Evolutionary conservation across 1,140 invertebrate genomes (phyloP).

Genomic region (Zaprionus ornatus): DNA sequence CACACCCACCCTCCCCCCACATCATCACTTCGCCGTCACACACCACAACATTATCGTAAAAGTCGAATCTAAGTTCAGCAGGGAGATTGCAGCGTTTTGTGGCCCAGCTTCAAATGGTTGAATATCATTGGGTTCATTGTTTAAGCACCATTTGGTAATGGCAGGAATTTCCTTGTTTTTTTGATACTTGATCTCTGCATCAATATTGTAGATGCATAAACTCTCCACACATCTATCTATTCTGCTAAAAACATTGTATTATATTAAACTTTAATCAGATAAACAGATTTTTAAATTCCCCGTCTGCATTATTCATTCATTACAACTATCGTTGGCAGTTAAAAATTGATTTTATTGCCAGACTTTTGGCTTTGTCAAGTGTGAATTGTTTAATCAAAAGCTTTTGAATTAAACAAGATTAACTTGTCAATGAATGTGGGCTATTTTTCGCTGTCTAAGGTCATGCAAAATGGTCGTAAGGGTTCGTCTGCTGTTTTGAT

Average conservation of each 20-base stretch:
- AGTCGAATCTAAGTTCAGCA: slow-evolving; percentile 71
- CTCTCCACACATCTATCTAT: too few relatives aligned
- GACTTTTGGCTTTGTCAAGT: background rate
- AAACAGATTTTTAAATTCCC: too few relatives aligned
- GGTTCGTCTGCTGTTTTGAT: slow-evolving; percentile 33
- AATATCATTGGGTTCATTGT: background rate
- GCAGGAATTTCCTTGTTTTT: background rate
- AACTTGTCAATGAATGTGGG: slow-evolving; percentile 45
- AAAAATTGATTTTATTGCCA: background rate
- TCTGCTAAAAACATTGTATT: too few relatives aligned
- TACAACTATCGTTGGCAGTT: background rate
- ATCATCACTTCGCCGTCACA: slow-evolving; percentile 2
- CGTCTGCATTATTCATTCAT: too few relatives aligned
- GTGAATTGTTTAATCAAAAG: slow-evolving; percentile 15
- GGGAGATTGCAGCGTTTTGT: slow-evolving; percentile 61
- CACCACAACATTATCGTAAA: slow-evolving; percentile 70
- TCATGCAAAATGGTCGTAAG: slow-evolving; percentile 58
- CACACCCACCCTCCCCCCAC: background rate
- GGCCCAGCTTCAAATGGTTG: background rate
- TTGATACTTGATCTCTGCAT: background rate
- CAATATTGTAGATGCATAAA: background rate
- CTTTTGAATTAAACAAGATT: slow-evolving; percentile 64
- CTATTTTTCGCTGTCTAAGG: slow-evolving; percentile 28
- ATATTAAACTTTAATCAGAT: too few relatives aligned
- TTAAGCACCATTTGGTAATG: background rate